Conservation (phyloP, 2,113 vertebrate species). For the Alexandromys fortis region DNA sequence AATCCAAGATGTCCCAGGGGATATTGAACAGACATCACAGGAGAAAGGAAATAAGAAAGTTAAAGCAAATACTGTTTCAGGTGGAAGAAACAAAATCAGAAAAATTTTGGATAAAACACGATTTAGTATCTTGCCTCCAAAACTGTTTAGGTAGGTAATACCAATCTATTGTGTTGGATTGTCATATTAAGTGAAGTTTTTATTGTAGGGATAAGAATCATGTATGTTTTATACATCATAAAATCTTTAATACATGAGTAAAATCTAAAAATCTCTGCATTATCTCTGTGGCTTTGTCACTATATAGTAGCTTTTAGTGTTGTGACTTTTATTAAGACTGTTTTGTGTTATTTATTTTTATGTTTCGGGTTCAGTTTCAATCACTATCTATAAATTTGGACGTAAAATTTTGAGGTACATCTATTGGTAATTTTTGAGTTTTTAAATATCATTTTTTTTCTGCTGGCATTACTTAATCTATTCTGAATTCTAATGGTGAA, state of each 20-base stretch:
- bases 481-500: conserved; percentile 36
- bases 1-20: conserved; percentile 95
- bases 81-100: conserved; percentile 95
- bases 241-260: conserved; percentile 3
- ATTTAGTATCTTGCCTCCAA: conserved; percentile 97
- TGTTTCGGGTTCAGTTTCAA: conserved; percentile 22
- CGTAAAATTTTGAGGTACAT: neutral
- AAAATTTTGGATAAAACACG: conserved; percentile 98
- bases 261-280: conserved; percentile 8
- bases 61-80: conserved; percentile 97
- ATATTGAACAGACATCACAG: conserved; percentile 92
- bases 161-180: neutral
- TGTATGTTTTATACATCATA: conserved; percentile 7
- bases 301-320: neutral
- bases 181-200: conserved; percentile 28
- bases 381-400: neutral
- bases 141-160: conserved; percentile 93
- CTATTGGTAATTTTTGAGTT: neutral
- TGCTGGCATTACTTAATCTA: conserved; percentile 8
- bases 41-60: conserved; percentile 95
- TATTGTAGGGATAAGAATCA: neutral
- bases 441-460: conserved; percentile 39
- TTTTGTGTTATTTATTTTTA: conserved; percentile 17
- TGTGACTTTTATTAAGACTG: conserved; percentile 5
- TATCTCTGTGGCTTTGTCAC: neutral